Evolutionary conservation across 1,140 invertebrate genomes (phyloP).

Genomic region (Megalopta genalis): DNA sequence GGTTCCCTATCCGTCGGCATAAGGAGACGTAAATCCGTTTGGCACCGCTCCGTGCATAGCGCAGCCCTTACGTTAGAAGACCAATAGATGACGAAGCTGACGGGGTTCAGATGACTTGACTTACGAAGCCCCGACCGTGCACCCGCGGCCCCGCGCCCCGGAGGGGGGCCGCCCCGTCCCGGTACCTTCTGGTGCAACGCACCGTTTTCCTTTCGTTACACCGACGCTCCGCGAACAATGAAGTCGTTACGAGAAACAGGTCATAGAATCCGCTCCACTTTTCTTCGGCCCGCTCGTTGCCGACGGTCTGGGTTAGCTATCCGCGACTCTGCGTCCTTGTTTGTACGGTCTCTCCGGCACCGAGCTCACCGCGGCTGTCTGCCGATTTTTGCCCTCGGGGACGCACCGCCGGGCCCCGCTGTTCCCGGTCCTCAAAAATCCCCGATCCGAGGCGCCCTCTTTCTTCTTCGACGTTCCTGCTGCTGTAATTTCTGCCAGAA

Average conservation of each 20-base stretch:
- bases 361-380: neutral
- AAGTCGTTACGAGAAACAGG: slow-evolving; percentile 49
- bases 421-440: too few species aligned
- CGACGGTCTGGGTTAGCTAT: neutral
- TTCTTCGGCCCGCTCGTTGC: neutral
- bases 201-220: slow-evolving; percentile 34
- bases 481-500: too few species aligned
- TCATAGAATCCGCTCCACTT: slow-evolving; percentile 49
- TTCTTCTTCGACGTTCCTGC: too few species aligned
- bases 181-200: neutral
- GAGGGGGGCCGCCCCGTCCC: too few species aligned
- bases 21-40: slow-evolving; percentile 69
- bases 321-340: neutral
- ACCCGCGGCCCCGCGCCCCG: too few species aligned
- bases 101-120: slow-evolving; percentile 73
- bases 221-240: neutral
- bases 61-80: slow-evolving; percentile 58
- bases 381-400: neutral
- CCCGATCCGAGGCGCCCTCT: too few species aligned
- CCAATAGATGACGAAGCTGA: slow-evolving; percentile 69
- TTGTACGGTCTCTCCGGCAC: too few species aligned
- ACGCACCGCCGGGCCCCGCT: too few species aligned
- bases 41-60: slow-evolving; percentile 41
- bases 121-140: slow-evolving; percentile 65
- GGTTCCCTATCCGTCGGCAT: slow-evolving; percentile 64